Evolutionary conservation across 2,113 vertebrate genomes (phyloP), one percentile per base, ranked within the genome.

Genomic region (Regulus satrapa): DNA sequence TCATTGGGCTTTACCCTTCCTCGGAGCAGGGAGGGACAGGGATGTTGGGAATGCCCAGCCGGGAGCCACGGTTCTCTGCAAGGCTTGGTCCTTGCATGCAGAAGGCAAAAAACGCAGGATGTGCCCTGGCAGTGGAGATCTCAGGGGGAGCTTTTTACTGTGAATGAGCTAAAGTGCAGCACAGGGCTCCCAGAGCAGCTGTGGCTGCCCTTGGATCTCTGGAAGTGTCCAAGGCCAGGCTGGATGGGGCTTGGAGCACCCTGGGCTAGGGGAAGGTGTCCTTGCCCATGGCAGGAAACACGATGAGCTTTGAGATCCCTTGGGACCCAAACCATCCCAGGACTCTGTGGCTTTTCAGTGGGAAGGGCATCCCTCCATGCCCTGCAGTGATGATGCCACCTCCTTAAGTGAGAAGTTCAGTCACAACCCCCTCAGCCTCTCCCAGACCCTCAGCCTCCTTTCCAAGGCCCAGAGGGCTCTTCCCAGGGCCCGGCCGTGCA

Each of bases 221-320:
- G 78, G 25, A 8, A 51, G 26, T 51, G 45, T 2, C 21, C 45
- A 5, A 31, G 36, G 43, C 41, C 59, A 20, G 34, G 52, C 1
- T 14, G 52, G 71, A 26, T 0, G 0, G 26, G 20, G 26, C 23
- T 38, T 61, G 46, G 55, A 77, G 23, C 18, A 28, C 0, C 9
- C 28, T 11, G 40, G 64, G 3, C 1, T 1, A 5, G 38, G 7
- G n/a, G n/a, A 9, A 14, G 10, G 16, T 36, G 45, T 28, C 28
- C 46, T 26, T 59, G 52, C 9, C 31, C 3, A 0, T 28, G 62
- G 71, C 20, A 43, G 8, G 18, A 46, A 7, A 41, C 4, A 1
- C 5, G 55, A 26, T 29, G 40, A 21, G 24, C 14, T 24, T 48
- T 63, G 40, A 5, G 11, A 3, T 20, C 14, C 10, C 40, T 38